Base-by-base conservation (phyloP, 2,113 vertebrate species). In the Cranoglanis bouderius region DNA sequence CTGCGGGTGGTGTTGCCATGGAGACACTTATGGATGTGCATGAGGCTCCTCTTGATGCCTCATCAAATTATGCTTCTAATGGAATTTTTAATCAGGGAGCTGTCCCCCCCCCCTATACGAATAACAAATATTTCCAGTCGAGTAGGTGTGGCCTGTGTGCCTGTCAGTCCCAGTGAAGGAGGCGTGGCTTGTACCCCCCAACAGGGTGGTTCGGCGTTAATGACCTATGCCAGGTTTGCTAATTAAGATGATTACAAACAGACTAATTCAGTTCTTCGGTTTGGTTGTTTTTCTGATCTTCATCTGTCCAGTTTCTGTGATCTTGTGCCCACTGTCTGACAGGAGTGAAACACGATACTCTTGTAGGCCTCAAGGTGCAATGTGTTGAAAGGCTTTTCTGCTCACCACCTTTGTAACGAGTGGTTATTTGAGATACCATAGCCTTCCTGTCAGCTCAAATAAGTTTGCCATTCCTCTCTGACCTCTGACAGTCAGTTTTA, bases 51-150 rank as follows among this genome's bases (percentile, higher is more conserved):
- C 88, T 90, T 88, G 88, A 85, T 90, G 86, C 88, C 84, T 87
- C 80, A 90, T 90, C 84, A 81, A 89, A 80, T 91, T 88, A 49
- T 90, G 87, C 80, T 82, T 85, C 87, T 85, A 63, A 92, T 91
- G 55, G 83, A 88, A 89, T 89, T 84, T 86, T 35, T 90, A 88
- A 80, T 74, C 61, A 75, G 72, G 32, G 51, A 78, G 35, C 75
- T 63, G 29, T 53, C 57, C 32, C 24, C 72, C 70, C 49, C 13
- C 3, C 12, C 82, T 53, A 67, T 72, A 65, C 53, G 82, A 65
- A 80, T 81, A 57, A 46, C 38, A 75, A 88, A 53, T 16, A 38
- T n/a, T 35, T 24, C 40, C 12, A 14, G 80, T 57, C 2, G 12
- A 1, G 80, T 7, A 57, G 49, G n/a, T n/a, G 49, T 55, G n/a